Conservation (phyloP, 1,140 invertebrate species). For the Ooceraea biroi region DNA sequence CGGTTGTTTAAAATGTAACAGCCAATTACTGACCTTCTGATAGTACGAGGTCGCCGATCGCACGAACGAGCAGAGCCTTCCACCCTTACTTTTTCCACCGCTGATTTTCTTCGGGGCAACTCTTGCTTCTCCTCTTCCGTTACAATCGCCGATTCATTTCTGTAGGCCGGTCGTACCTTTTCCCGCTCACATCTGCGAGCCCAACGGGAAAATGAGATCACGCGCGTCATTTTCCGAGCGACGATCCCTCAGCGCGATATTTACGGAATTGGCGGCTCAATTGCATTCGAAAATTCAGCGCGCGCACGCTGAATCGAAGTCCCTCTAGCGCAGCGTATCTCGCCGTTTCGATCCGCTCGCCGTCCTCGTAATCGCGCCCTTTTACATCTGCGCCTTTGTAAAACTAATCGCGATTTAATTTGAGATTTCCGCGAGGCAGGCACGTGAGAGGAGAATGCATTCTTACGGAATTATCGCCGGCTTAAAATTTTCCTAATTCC, state of each 20-base stretch:
- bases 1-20: slow-evolving; percentile 79
- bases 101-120: slow-evolving; percentile 34
- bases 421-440: not conserved
- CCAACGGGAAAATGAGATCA: not conserved
- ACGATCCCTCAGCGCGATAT: not conserved
- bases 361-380: not conserved
- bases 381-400: slow-evolving; percentile 11
- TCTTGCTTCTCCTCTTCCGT: slow-evolving; percentile 16
- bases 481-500: slow-evolving; percentile 59
- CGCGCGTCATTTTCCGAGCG: not conserved
- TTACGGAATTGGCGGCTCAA: not conserved
- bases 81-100: slow-evolving; percentile 11
- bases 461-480: slow-evolving; percentile 58
- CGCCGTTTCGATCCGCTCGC: not conserved
- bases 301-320: slow-evolving; percentile 1
- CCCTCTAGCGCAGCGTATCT: not conserved
- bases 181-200: not conserved
- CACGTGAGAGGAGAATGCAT: slow-evolving; percentile 39
- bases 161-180: slow-evolving; percentile 14
- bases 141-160: slow-evolving; percentile 24
- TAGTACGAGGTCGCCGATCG: slow-evolving; percentile 54
- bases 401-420: slow-evolving; percentile 48
- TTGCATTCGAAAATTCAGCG: slow-evolving; percentile 8
- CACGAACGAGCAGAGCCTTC: slow-evolving; percentile 38
- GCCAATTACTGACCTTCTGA: slow-evolving; percentile 74